Evolutionary conservation across 1,140 invertebrate genomes (phyloP), one percentile per base, ranked within the genome.

Genomic region (Metaphire vulgaris): DNA sequence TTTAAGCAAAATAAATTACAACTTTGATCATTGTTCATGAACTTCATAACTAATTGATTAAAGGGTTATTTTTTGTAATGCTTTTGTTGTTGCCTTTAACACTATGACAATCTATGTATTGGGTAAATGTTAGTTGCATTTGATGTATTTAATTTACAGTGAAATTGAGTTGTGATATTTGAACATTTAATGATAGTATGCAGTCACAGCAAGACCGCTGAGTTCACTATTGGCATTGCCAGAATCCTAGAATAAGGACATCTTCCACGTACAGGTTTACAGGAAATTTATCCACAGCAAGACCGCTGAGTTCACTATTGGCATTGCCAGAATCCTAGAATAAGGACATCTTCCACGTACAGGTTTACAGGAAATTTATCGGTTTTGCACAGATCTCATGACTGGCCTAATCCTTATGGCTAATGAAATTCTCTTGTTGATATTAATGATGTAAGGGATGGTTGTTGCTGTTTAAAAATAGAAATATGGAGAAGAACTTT

Each of bases 401-500:
- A 56, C 6, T 56, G 21, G 41, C n/a, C 6, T 56, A 56, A 56
- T 56, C 41, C 21, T 56, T 6, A 56, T 12, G 41, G 41, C 6
- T 21, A 21, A 6, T 56, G 21, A 12, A 56, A 56, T 56, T 56
- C 41, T 56, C 41, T 56, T 6, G 41, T 21, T 21, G 41, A 12
- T 6, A 56, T 56, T 12, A 56, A 56, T 6, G 6, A 56, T 56
- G 21, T 56, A 56, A 56, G 21, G 6, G 6, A 56, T 56, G 6
- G 41, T 6, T 56, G 41, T 56, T 56, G 41, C 21, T 56, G 6
- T 56, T 56, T n/a, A n/a, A n/a, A n/a, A n/a, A 21, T 76, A 88
- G 41, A 88, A 87, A 80, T 92, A 90, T 88, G 92, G 92, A 31
- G 89, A 92, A 79, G 80, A 87, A 76, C 83, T 89, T 28, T 88